Conservation (phyloP, 2,113 vertebrate genomes). For the Cynopterus brachyotis region DNA sequence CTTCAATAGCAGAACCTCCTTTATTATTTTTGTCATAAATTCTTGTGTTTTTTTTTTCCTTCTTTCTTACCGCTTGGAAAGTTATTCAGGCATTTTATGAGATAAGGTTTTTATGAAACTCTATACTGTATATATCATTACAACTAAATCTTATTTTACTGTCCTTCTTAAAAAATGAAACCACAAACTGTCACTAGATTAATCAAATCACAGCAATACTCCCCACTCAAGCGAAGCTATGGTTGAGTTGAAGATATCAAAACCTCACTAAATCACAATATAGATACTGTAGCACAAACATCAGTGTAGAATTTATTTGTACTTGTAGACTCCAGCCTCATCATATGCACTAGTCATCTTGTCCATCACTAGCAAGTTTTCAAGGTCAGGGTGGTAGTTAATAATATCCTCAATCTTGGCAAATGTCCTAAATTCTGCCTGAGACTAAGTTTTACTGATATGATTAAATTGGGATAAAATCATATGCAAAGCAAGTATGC, state of each 20-base stretch:
- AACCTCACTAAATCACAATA: conserved; percentile 52
- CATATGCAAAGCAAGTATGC: background rate
- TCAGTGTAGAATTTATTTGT: background rate
- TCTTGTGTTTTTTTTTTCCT: conserved; percentile 51
- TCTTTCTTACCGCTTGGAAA: conserved; percentile 52
- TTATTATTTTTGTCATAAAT: conserved; percentile 70
- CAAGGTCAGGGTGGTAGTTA: background rate
- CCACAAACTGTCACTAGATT: conserved; percentile 52
- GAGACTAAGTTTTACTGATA: background rate
- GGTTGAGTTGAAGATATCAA: conserved; percentile 24
- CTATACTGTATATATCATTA: conserved; percentile 67
- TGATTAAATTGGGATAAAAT: background rate
- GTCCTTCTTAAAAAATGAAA: conserved; percentile 49
- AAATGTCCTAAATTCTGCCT: background rate
- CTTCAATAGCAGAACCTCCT: background rate
- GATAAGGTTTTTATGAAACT: conserved; percentile 72
- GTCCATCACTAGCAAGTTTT: background rate
- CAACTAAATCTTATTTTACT: conserved; percentile 77
- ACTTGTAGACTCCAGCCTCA: background rate
- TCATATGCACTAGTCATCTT: background rate
- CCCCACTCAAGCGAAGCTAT: background rate
- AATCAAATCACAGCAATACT: conserved; percentile 62
- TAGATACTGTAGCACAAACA: background rate
- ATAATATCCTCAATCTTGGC: background rate
- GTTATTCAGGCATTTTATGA: conserved; percentile 72